A percentile compares a stretch with the other conserved stretches of the same genome.
Evolutionary conservation across 35 echinoderm and acorn worm species (phyloP).

Genomic region (Ophiothrix spiculata): DNA sequence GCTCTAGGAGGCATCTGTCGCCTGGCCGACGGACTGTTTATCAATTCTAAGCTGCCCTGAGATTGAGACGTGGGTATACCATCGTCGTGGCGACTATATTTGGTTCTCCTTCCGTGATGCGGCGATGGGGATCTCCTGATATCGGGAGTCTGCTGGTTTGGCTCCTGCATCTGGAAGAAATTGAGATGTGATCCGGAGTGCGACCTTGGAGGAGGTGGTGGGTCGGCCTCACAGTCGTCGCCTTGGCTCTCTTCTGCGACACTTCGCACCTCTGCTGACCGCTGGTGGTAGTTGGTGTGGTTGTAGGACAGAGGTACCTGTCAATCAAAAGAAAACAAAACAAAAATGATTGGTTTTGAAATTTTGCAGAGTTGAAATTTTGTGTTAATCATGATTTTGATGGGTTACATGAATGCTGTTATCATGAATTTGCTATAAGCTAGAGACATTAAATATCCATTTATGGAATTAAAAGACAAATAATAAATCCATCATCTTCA

Average conservation of each 20-base stretch:
- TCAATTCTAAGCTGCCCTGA: slow-evolving; percentile 60
- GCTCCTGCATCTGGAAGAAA: slow-evolving; percentile 53
- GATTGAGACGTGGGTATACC: slow-evolving; percentile 47
- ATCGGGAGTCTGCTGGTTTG: not conserved
- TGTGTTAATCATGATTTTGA: too few relatives aligned
- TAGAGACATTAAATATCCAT: too few relatives aligned
- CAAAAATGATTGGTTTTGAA: not conserved
- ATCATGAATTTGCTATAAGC: too few relatives aligned
- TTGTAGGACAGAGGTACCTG: not conserved
- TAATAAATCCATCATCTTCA: too few relatives aligned
- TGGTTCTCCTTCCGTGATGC: slow-evolving; percentile 16
- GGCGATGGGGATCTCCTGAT: slow-evolving; percentile 23
- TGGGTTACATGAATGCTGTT: too few relatives aligned
- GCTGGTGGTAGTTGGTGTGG: slow-evolving; percentile 13
- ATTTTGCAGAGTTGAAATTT: too few relatives aligned
- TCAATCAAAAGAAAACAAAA: not conserved
- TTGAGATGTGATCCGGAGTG: slow-evolving; percentile 48
- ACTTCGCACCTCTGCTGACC: slow-evolving; percentile 23
- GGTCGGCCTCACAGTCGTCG: slow-evolving; percentile 83
- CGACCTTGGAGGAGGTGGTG: slow-evolving; percentile 59
- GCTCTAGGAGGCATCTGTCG: slow-evolving; percentile 31
- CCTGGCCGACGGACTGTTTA: slow-evolving; percentile 56
- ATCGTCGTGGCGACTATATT: slow-evolving; percentile 51
- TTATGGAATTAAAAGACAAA: too few relatives aligned
- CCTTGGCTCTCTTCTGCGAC: slow-evolving; percentile 72